These are phyloP conservation scores for Huso huso DNA, from an alignment of 2,797 vertebrate genomes.

Conservation along the genomic window DNA sequence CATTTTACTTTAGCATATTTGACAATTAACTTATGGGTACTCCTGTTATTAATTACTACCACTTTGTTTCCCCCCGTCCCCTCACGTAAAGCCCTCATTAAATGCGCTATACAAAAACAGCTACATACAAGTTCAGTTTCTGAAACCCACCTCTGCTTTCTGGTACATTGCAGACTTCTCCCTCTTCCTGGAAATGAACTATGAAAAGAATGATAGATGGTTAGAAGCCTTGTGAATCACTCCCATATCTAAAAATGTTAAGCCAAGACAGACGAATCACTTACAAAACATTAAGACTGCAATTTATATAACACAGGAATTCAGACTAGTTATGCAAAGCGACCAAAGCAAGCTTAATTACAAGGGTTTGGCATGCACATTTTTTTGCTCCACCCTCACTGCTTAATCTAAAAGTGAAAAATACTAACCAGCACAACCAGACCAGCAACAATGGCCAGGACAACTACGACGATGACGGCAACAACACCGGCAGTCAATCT, in stretches of 20 bases:
- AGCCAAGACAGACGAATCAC: not conserved
- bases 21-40: too few relatives aligned
- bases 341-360: not conserved
- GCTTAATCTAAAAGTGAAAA: too few relatives aligned
- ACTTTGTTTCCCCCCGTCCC: too few relatives aligned
- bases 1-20: too few relatives aligned
- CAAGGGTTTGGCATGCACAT: not conserved
- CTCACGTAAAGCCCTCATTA: not conserved
- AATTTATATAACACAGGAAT: not conserved
- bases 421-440: constrained; percentile 73
- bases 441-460: constrained; percentile 65
- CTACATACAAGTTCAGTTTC: not conserved
- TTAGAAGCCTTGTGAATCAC: too few relatives aligned
- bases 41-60: too few relatives aligned
- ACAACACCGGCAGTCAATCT: constrained; percentile 71
- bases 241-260: not conserved
- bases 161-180: constrained; percentile 45
- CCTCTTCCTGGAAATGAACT: constrained; percentile 56
- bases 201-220: constrained; percentile 4
- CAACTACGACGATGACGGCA: constrained; percentile 81
- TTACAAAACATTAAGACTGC: not conserved
- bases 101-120: not conserved
- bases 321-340: not conserved
- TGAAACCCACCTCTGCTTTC: constrained; percentile 63
- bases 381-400: too few relatives aligned